Evolutionary conservation across 2,113 vertebrate genomes (phyloP).

Genomic region (Irena cyanogastra): DNA sequence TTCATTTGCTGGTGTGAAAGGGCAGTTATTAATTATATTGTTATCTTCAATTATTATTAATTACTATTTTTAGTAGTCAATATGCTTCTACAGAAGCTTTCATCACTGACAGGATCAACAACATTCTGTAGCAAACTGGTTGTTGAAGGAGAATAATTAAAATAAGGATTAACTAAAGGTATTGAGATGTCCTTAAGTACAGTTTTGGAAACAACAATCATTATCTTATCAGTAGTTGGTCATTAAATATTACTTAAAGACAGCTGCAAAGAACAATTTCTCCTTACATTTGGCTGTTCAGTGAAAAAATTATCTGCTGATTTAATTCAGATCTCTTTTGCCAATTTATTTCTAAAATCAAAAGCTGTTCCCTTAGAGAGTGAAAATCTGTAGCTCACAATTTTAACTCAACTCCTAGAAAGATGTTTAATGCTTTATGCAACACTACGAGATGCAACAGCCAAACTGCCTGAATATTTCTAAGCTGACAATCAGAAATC

Average conservation of each 20-base stretch:
- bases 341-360: not conserved
- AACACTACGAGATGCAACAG: not conserved
- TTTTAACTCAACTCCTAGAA: constrained; percentile 18
- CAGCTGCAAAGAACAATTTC: not conserved
- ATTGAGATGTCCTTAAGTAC: not conserved
- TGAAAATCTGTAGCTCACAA: not conserved
- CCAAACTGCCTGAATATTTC: not conserved
- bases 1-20: not conserved
- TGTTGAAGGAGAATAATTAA: not conserved
- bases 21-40: not conserved
- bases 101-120: not conserved
- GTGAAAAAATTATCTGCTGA: not conserved
- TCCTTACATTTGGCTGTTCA: not conserved
- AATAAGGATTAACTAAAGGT: not conserved
- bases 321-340: not conserved
- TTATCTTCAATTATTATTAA: not conserved
- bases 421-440: not conserved
- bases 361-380: not conserved
- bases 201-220: not conserved
- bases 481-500: not conserved
- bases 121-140: not conserved
- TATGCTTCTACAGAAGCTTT: not conserved
- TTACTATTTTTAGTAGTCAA: not conserved
- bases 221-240: not conserved
- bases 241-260: not conserved